phyloP scores from a whole-genome alignment of 2,797 vertebrate species.

The Mus minutoides region DNA sequence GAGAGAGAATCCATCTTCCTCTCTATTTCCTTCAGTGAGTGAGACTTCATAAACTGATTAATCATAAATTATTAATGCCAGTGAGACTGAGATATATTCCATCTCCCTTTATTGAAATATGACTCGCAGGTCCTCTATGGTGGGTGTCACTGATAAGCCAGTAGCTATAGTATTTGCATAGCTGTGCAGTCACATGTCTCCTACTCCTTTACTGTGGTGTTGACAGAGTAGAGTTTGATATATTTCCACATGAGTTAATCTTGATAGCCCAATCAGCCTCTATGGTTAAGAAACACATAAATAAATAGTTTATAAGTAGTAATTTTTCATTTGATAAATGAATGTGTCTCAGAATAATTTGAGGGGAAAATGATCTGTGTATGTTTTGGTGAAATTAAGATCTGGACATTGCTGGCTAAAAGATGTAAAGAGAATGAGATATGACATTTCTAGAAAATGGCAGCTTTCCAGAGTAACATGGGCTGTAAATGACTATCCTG shows the following conservation, averaged over 20 bases:
- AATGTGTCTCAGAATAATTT: slow-evolving; percentile 47
- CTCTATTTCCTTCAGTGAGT: slow-evolving; percentile 76
- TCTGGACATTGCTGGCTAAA: not conserved
- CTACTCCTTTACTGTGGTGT: slow-evolving; percentile 52
- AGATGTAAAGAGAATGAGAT: not conserved
- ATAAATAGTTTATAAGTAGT: slow-evolving; percentile 69
- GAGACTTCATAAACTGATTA: slow-evolving; percentile 83
- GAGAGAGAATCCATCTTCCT: slow-evolving; percentile 73
- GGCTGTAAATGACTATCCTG: not conserved
- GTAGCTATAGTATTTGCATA: slow-evolving; percentile 80
- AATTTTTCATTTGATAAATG: slow-evolving; percentile 59
- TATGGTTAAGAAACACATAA: slow-evolving; percentile 71
- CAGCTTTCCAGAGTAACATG: not conserved
- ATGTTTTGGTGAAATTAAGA: not conserved
- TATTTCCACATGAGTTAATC: slow-evolving; percentile 75
- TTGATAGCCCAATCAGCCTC: slow-evolving; percentile 70
- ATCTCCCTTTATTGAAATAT: slow-evolving; percentile 80
- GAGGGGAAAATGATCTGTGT: slow-evolving; percentile 41
- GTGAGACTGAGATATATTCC: slow-evolving; percentile 47
- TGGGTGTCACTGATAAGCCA: slow-evolving; percentile 82
- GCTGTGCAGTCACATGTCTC: slow-evolving; percentile 66
- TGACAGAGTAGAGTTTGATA: slow-evolving; percentile 71
- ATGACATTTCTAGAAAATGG: not conserved
- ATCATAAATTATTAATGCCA: slow-evolving; percentile 86
- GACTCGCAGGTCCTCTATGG: slow-evolving; percentile 72